Evolutionary conservation across 2,797 vertebrate genomes (phyloP).

Genomic region (Pangasius mekongensis): DNA sequence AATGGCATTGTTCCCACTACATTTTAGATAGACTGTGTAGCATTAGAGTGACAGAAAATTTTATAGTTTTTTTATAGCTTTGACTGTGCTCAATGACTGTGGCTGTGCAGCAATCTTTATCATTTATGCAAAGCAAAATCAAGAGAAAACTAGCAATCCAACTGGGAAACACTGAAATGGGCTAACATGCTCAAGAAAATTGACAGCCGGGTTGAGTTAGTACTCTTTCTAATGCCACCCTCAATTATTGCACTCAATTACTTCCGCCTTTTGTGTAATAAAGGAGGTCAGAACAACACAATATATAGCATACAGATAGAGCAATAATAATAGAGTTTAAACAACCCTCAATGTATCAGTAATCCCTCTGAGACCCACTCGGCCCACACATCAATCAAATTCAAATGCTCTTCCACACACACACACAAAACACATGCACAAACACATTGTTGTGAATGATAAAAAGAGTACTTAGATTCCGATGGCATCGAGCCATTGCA

Average conservation of each 20-base stretch:
- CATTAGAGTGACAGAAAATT: background rate
- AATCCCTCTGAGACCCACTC: constrained; percentile 1
- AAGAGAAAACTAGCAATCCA: background rate
- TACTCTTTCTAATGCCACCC: background rate
- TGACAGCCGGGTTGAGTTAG: background rate
- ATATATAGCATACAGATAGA: constrained; percentile 19
- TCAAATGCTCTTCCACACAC: background rate
- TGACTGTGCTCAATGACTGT: background rate
- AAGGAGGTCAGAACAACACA: background rate
- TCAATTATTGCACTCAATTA: background rate
- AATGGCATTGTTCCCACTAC: background rate
- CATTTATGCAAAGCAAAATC: background rate
- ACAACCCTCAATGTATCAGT: constrained; percentile 27
- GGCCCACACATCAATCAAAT: constrained; percentile 28
- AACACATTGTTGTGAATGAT: constrained; percentile 16
- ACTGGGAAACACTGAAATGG: background rate
- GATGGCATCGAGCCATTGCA: constrained; percentile 14
- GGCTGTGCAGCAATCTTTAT: background rate
- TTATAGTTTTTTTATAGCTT: background rate
- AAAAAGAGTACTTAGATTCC: constrained; percentile 19
- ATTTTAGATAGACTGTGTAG: background rate
- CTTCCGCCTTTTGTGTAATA: background rate
- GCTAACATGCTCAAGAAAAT: background rate
- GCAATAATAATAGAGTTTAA: constrained; percentile 41
- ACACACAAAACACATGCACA: background rate